These are phyloP conservation scores for Trematocara nigrifrons DNA, from an alignment of 2,113 vertebrate species.

Conservation along the genomic window DNA sequence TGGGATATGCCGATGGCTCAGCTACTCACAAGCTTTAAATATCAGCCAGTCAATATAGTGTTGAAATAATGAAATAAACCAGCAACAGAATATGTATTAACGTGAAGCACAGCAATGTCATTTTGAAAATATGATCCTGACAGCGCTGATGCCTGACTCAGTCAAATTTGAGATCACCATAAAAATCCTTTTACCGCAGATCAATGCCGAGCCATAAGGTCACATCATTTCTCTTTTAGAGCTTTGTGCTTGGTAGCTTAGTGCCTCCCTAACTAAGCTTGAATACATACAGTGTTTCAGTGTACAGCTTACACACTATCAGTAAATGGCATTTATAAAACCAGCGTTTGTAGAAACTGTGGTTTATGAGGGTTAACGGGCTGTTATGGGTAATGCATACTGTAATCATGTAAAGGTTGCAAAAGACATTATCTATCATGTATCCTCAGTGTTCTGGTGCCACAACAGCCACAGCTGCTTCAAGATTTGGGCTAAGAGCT, in stretches of 20 bases:
- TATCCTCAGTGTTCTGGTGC: not conserved
- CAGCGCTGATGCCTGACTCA: slow-evolving; percentile 22
- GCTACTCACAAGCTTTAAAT: slow-evolving; percentile 49
- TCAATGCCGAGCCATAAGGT: slow-evolving; percentile 46
- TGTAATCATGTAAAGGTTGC: slow-evolving; percentile 13
- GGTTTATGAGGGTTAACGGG: not conserved
- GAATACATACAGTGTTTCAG: not conserved
- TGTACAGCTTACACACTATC: not conserved
- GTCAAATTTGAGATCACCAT: slow-evolving; percentile 56
- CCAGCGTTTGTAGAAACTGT: not conserved
- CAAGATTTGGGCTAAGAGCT: not conserved
- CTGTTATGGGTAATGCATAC: not conserved
- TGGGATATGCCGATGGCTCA: not conserved
- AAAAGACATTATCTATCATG: not conserved
- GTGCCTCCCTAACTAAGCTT: not conserved
- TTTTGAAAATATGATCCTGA: slow-evolving; percentile 59
- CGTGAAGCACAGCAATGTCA: slow-evolving; percentile 36
- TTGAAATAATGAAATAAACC: slow-evolving; percentile 45
- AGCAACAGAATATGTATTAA: slow-evolving; percentile 26
- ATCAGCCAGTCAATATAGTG: slow-evolving; percentile 46
- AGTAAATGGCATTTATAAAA: not conserved
- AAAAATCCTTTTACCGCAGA: slow-evolving; percentile 49
- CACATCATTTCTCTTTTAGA: slow-evolving; percentile 25
- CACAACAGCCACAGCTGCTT: not conserved
- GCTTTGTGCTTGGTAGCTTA: not conserved